phyloP scores from a whole-genome alignment of 2,113 vertebrate species.

The Cyprinodon variegatus region DNA sequence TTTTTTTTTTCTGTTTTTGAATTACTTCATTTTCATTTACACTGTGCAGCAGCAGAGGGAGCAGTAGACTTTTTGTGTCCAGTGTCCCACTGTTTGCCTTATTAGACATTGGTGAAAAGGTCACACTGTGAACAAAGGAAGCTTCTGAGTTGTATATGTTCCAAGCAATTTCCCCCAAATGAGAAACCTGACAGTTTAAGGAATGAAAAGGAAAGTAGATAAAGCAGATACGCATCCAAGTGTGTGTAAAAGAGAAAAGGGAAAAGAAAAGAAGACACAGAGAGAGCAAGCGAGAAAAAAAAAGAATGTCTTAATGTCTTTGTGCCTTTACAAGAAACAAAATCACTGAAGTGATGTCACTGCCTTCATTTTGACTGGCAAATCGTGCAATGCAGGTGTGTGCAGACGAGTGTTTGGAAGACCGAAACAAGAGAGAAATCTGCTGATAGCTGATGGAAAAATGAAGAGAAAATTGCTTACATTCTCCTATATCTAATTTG shows the following conservation, averaged over 20 bases:
- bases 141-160: slow-evolving; percentile 46
- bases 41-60: slow-evolving; percentile 4
- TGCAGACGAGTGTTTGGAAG: background rate
- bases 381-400: background rate
- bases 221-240: slow-evolving; percentile 10
- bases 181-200: slow-evolving; percentile 58
- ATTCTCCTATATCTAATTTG: slow-evolving; percentile 52
- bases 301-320: slow-evolving; percentile 13
- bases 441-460: slow-evolving; percentile 10
- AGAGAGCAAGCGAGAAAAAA: background rate
- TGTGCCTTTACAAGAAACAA: slow-evolving; percentile 33
- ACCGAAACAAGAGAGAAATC: background rate
- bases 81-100: slow-evolving; percentile 6
- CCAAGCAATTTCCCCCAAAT: slow-evolving; percentile 62
- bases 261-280: background rate
- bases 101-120: slow-evolving; percentile 34
- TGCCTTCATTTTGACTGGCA: slow-evolving; percentile 13
- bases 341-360: slow-evolving; percentile 22
- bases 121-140: slow-evolving; percentile 37
- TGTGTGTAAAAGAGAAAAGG: background rate
- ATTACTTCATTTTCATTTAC: slow-evolving; percentile 6
- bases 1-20: background rate
- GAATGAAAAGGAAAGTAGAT: slow-evolving; percentile 38
- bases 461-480: slow-evolving; percentile 49
- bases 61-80: background rate